Evolutionary conservation across 2,113 vertebrate genomes (phyloP).

Genomic region (Merops nubicus): DNA sequence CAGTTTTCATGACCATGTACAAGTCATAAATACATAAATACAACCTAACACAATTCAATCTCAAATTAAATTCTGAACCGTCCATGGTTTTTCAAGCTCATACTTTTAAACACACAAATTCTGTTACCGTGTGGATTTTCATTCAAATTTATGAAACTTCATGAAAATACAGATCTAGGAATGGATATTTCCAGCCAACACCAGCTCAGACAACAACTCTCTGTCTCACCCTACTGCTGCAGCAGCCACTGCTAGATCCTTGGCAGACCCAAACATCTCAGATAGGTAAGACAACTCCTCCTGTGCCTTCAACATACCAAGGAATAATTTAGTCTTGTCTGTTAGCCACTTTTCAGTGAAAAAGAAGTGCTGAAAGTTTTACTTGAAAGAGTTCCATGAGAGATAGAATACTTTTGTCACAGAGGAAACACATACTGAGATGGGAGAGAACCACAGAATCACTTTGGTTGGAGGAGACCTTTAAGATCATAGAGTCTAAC

Average conservation of each 20-base stretch:
- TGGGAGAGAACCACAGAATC: too few species aligned
- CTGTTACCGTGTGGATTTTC: background rate
- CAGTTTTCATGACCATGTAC: background rate
- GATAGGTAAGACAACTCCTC: background rate
- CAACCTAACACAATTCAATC: background rate
- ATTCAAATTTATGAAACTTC: background rate
- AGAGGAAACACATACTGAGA: too few species aligned
- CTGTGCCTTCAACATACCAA: background rate
- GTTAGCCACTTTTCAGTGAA: background rate
- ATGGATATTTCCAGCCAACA: background rate
- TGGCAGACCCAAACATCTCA: background rate
- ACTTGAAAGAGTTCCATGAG: background rate
- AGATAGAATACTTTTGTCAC: too few species aligned
- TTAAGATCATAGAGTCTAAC: too few species aligned
- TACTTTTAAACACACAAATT: background rate
- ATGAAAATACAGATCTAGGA: background rate
- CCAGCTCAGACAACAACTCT: background rate
- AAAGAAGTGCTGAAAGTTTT: background rate
- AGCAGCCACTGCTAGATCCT: background rate
- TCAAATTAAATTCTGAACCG: background rate
- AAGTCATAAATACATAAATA: background rate
- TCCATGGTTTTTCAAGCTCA: background rate
- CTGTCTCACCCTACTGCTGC: background rate
- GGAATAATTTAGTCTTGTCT: background rate
- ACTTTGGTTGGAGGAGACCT: too few species aligned